Evolutionary conservation across 2,888 invertebrate genomes (phyloP).

Genomic region (Hypsopygia costalis): DNA sequence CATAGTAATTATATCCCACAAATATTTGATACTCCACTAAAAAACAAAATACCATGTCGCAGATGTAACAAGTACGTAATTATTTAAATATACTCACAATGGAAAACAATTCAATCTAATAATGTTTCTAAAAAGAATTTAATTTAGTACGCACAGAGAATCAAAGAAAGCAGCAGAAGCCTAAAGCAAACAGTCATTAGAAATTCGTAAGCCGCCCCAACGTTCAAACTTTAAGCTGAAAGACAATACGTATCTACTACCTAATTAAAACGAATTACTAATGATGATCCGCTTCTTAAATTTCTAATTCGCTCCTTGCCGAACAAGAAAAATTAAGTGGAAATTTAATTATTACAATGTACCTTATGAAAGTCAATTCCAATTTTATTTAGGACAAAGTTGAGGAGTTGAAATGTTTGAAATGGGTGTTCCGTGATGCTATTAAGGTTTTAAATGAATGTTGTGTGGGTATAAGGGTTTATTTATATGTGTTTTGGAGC

Average conservation of each 20-base stretch:
- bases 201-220: not conserved
- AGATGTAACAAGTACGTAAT: too few relatives aligned
- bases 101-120: too few relatives aligned
- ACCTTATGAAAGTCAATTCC: constrained; percentile 18
- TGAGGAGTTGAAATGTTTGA: constrained; percentile 1
- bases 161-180: not conserved
- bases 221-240: not conserved
- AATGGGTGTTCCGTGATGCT: constrained; percentile 6
- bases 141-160: too few relatives aligned
- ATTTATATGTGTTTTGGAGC: not conserved
- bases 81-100: too few relatives aligned
- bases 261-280: constrained; percentile 21
- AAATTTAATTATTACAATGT: constrained; percentile 18
- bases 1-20: too few relatives aligned
- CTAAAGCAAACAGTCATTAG: not conserved
- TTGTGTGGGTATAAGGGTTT: not conserved
- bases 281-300: constrained; percentile 21
- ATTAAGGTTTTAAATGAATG: constrained; percentile 5
- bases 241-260: not conserved
- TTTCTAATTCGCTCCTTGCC: constrained; percentile 19
- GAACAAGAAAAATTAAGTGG: constrained; percentile 22
- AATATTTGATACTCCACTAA: too few relatives aligned
- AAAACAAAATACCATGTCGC: too few relatives aligned
- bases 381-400: constrained; percentile 8
- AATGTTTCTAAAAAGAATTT: too few relatives aligned